A percentile compares a stretch with the other conserved stretches of the same genome.
phyloP scores from a whole-genome alignment of 2,888 invertebrate genomes.

The Caenorhabditis panamensis region DNA sequence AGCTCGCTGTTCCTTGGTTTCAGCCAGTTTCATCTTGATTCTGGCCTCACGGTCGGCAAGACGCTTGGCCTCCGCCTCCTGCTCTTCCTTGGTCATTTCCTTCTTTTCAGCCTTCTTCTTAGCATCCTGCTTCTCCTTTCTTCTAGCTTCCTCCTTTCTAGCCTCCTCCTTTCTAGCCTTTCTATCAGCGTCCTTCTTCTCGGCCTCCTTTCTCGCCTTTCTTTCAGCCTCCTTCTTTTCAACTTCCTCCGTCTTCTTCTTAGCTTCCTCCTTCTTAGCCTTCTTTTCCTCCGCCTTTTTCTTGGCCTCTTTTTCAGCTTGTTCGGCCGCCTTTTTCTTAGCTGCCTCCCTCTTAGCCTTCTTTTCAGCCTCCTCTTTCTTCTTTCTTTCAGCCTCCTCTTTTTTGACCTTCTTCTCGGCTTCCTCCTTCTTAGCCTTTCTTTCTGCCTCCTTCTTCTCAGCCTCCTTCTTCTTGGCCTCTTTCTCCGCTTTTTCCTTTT shows the following conservation, averaged over 20 bases:
- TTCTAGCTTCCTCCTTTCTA: neutral
- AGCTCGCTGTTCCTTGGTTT: constrained; percentile 24
- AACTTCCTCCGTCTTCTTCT: constrained; percentile 11
- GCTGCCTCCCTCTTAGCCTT: constrained; percentile 17
- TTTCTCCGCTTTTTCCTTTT: neutral
- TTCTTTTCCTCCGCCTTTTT: neutral
- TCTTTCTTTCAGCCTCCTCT: constrained; percentile 17
- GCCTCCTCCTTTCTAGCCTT: neutral
- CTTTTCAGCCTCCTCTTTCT: neutral
- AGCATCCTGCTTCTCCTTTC: neutral
- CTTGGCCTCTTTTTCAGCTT: neutral
- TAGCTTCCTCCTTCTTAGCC: neutral
- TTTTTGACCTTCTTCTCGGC: neutral
- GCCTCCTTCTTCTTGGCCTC: constrained; percentile 1
- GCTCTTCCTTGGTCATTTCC: neutral
- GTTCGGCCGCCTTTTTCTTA: neutral
- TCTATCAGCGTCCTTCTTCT: neutral
- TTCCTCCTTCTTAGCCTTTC: neutral
- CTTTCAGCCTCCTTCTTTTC: neutral
- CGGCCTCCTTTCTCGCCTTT: constrained; percentile 15
- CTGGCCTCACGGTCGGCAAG: neutral
- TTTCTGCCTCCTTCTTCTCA: neutral
- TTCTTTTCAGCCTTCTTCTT: constrained; percentile 6
- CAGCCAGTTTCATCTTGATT: constrained; percentile 1
- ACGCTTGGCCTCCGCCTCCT: neutral